Conservation (phyloP, 2,113 vertebrate species). For the Hippocampus comes region DNA sequence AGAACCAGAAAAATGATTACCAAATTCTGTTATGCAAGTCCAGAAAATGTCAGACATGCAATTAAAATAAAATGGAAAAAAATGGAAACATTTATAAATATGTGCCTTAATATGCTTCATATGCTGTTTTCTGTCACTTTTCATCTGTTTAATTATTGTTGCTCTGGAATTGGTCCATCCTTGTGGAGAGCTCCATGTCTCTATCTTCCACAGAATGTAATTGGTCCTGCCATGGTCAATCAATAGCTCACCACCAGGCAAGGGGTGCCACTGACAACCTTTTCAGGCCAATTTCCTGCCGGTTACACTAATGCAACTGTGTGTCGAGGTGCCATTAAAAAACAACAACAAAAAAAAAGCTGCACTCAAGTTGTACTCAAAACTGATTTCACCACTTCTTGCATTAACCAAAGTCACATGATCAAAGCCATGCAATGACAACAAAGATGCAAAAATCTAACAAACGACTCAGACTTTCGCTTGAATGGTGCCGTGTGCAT, state of each 20-base stretch:
- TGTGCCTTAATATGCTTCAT: neutral
- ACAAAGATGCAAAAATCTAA: neutral
- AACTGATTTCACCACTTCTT: conserved; percentile 1
- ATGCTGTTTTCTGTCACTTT: conserved; percentile 9
- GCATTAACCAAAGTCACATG: conserved; percentile 6
- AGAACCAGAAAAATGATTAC: neutral
- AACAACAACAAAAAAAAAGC: no score
- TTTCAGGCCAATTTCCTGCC: conserved; percentile 52
- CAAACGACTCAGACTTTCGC: neutral
- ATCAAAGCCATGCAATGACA: conserved; percentile 11
- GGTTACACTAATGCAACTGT: conserved; percentile 42
- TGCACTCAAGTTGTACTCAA: neutral
- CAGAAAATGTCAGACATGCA: neutral
- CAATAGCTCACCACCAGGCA: conserved; percentile 61
- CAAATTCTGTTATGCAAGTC: neutral
- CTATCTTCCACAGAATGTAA: conserved; percentile 69
- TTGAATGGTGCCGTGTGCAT: no score
- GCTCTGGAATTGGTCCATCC: conserved; percentile 29
- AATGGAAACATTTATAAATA: neutral
- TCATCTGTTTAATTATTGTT: conserved; percentile 4
- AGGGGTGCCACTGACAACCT: conserved; percentile 51
- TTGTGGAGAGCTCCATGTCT: conserved; percentile 55
- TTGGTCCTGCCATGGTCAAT: conserved; percentile 74
- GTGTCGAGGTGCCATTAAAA: neutral
- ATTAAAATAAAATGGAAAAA: neutral